Conservation (phyloP, 2,888 invertebrate species). For the Sarcophaga rosellei region DNA sequence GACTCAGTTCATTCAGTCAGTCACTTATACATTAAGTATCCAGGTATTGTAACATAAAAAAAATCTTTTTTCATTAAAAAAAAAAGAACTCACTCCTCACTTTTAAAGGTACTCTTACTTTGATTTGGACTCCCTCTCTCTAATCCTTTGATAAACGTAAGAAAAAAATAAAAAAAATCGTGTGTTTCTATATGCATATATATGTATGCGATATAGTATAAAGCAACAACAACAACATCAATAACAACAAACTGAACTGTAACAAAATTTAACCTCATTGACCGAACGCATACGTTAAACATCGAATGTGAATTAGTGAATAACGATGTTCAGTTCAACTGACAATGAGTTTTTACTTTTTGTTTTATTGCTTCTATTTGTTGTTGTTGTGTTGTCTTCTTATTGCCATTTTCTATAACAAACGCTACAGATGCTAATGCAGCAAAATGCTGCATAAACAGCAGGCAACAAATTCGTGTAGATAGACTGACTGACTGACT, state of each 20-base stretch:
- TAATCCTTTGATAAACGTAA: background rate
- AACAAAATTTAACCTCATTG: constrained; percentile 80
- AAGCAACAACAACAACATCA: constrained; percentile 22
- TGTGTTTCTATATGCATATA: background rate
- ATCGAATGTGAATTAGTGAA: constrained; percentile 82
- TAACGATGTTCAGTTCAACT: constrained; percentile 53
- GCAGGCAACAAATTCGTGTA: constrained; percentile 22
- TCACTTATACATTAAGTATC: background rate
- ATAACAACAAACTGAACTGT: constrained; percentile 63
- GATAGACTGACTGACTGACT: background rate
- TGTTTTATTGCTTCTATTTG: background rate
- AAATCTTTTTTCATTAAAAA: background rate
- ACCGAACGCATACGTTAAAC: constrained; percentile 81
- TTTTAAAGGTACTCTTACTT: background rate
- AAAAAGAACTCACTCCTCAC: background rate
- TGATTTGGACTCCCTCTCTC: background rate
- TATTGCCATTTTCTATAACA: background rate
- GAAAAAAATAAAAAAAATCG: constrained; percentile 1
- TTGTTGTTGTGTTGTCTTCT: constrained; percentile 5
- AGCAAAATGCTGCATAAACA: constrained; percentile 38
- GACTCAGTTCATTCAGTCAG: no score
- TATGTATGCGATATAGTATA: background rate
- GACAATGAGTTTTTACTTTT: constrained; percentile 47
- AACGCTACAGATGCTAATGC: constrained; percentile 4
- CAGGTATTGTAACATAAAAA: background rate